phyloP scores from a whole-genome alignment of 2,888 invertebrate species.

The Calliphora vomitoria region DNA sequence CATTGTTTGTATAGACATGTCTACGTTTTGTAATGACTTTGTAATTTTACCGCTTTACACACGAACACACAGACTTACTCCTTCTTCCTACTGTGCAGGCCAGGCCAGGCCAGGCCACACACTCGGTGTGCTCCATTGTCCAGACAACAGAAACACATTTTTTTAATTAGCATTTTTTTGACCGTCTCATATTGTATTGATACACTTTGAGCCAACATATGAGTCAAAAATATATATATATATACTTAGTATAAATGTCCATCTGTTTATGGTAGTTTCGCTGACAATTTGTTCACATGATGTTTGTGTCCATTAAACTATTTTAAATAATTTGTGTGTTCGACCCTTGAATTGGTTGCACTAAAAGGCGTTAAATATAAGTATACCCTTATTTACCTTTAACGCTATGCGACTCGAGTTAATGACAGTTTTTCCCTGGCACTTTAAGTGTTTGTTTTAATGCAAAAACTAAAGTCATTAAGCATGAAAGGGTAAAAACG shows the following conservation, averaged over 20 bases:
- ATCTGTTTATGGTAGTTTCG: not conserved
- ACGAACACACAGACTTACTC: not conserved
- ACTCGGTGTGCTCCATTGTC: not conserved
- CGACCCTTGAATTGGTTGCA: constrained; percentile 18
- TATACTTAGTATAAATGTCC: not conserved
- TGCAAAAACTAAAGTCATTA: constrained; percentile 38
- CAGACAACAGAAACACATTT: not conserved
- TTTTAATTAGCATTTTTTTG: constrained; percentile 66
- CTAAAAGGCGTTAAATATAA: constrained; percentile 47
- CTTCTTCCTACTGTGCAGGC: constrained; percentile 3
- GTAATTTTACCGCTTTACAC: constrained; percentile 66
- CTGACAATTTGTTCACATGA: constrained; percentile 10
- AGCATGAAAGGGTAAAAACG: constrained; percentile 23
- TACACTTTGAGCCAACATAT: constrained; percentile 47
- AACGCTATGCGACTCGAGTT: not conserved
- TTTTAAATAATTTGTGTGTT: constrained; percentile 28
- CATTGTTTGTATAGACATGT: constrained; percentile 66
- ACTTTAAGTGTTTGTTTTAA: not conserved
- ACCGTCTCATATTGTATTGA: constrained; percentile 53
- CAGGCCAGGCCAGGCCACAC: constrained; percentile 16
- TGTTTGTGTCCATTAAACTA: constrained; percentile 34
- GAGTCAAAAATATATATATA: constrained; percentile 35
- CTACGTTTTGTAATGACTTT: constrained; percentile 69
- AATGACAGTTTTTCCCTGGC: constrained; percentile 13
- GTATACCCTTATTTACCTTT: constrained; percentile 2